Evolutionary conservation across 2,113 vertebrate genomes (phyloP), one percentile per base, ranked within the genome.

Genomic region (Leucosticte australis): DNA sequence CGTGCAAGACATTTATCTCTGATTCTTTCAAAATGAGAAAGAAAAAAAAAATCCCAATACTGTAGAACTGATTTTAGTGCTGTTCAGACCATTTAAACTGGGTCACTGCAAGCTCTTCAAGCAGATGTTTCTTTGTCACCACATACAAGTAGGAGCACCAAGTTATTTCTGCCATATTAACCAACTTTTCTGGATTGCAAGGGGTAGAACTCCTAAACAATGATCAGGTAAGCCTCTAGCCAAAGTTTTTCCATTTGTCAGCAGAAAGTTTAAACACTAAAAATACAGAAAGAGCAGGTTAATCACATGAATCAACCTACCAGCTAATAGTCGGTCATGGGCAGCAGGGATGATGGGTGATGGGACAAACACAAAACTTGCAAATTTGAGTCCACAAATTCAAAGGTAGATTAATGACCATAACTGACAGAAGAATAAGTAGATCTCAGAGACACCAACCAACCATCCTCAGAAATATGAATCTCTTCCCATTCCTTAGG

Each of bases 1-100:
- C 46, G 73, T 78, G 69, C 44, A 89, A 89, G 94, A 89, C 94
- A 92, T 94, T 94, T 90, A 92, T 94, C 90, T 96, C 62, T 82
- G 53, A 93, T 93, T 85, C 93, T 93, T 95, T 92, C 88, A 96
- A 94, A 93, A 93, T 49, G 41, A 73, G 26, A 77, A 65, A 37
- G 15, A 2, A 78, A 92, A 84, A 92, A 75, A 64, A 64, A 9
- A 11, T 9, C 28, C 55, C 17, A 30, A 81, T 79, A 83, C 16
- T 22, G n/a, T 46, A 69, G 37, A 85, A 82, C 50, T 53, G 37
- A 49, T 60, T 96, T 92, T 63, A 94, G 44, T 41, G 75, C 62
- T 53, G 82, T 83, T 80, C 64, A 60, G 27, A 53, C n/a, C 71
- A 53, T 83, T 92, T 83, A 75, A 92, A 84, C 33, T 42, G 41